Evolutionary conservation across 2,888 invertebrate species (phyloP).

Genomic region (Hirtodrosophila duncani): DNA sequence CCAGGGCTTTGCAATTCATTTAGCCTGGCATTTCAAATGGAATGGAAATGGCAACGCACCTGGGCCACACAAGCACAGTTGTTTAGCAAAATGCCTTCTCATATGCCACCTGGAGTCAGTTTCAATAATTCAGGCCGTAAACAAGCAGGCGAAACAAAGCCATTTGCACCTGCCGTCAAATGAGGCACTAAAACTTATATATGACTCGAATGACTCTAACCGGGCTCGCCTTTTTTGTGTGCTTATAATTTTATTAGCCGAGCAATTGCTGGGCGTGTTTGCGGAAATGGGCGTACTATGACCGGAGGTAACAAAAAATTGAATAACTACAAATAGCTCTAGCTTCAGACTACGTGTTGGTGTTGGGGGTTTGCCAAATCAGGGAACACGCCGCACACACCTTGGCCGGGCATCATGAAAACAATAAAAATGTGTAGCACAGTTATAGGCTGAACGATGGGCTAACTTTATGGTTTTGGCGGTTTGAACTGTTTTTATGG

Average conservation of each 20-base stretch:
- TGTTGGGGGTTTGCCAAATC: too few relatives aligned
- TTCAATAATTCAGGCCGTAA: conserved; percentile 58
- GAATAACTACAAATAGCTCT: neutral
- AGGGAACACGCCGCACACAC: too few relatives aligned
- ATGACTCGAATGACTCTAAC: conserved; percentile 24
- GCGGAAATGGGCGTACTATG: neutral
- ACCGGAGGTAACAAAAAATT: neutral
- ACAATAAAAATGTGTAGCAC: too few relatives aligned
- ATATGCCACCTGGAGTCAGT: conserved; percentile 35
- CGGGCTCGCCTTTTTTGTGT: conserved; percentile 22
- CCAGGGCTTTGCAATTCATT: conserved; percentile 55
- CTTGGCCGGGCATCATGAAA: too few relatives aligned
- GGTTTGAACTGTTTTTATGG: too few relatives aligned
- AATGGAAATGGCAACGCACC: conserved; percentile 28
- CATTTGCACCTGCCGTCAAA: conserved; percentile 33
- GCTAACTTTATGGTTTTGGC: too few relatives aligned
- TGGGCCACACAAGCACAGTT: neutral
- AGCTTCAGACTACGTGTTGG: too few relatives aligned
- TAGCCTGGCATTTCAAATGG: conserved; percentile 51
- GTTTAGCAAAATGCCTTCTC: conserved; percentile 5
- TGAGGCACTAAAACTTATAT: conserved; percentile 36
- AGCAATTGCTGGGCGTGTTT: conserved; percentile 2
- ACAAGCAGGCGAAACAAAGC: conserved; percentile 35
- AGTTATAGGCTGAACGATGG: too few relatives aligned
- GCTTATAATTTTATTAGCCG: conserved; percentile 16